These are phyloP conservation scores for Philereme vetulata DNA, from an alignment of 2,888 invertebrate genomes.

Conservation along the genomic window DNA sequence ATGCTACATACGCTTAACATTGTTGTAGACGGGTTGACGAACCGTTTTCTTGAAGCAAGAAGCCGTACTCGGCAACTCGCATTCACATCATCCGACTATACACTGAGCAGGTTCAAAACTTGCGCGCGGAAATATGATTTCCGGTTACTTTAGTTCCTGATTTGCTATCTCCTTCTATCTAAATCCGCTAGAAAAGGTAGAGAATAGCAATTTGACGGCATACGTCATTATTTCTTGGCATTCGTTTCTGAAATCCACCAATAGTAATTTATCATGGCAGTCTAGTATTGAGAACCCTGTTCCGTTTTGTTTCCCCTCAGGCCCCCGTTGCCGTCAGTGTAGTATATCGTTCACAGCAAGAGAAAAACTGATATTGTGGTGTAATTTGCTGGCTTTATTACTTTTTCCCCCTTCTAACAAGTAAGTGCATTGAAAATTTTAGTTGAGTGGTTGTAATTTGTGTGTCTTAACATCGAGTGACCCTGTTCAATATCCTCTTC, in stretches of 20 bases:
- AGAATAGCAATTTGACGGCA: constrained; percentile 11
- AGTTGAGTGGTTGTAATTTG: constrained; percentile 63
- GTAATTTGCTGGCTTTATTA: constrained; percentile 82
- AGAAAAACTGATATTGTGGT: constrained; percentile 81
- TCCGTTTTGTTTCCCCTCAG: constrained; percentile 83
- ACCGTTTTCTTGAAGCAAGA: no score
- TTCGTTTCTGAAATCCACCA: constrained; percentile 38
- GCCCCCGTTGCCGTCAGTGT: constrained; percentile 82
- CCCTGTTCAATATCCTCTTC: constrained; percentile 49
- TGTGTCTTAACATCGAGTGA: constrained; percentile 58
- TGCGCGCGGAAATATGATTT: constrained; percentile 39
- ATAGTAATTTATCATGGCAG: constrained; percentile 65
- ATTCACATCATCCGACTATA: background rate
- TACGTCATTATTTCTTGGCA: constrained; percentile 31
- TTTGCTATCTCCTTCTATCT: constrained; percentile 27
- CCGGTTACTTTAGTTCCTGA: constrained; percentile 36
- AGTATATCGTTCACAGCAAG: constrained; percentile 83
- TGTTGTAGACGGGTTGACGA: no score
- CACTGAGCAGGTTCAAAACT: constrained; percentile 7
- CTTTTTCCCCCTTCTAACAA: constrained; percentile 82
- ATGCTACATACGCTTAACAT: no score
- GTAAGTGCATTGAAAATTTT: constrained; percentile 73
- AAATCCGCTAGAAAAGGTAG: constrained; percentile 19
- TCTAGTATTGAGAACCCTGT: constrained; percentile 77
- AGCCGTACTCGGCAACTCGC: no score